A percentile compares a stretch with the other conserved stretches of the same genome.
These are phyloP conservation scores for Murina feae DNA, from an alignment of 2,113 vertebrate genomes.

Conservation along the genomic window DNA sequence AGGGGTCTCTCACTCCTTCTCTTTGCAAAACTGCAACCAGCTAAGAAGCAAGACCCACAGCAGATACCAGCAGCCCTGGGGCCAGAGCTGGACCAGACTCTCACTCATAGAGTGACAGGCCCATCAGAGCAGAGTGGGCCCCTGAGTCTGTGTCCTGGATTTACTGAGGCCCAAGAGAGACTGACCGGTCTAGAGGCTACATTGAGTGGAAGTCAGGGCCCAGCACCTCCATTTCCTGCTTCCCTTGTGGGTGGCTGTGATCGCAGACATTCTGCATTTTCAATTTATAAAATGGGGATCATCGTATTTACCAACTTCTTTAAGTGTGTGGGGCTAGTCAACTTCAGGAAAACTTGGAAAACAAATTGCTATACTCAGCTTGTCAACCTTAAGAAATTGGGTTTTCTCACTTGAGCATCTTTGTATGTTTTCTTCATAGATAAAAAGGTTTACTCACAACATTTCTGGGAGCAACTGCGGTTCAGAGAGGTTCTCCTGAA, in stretches of 20 bases:
- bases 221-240: background rate
- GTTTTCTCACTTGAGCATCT: background rate
- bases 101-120: background rate
- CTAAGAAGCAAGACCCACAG: fast-evolving
- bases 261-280: background rate
- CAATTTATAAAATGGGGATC: background rate
- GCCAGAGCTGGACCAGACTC: background rate
- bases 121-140: background rate
- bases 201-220: background rate
- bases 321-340: background rate
- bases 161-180: background rate
- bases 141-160: no score
- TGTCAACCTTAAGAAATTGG: background rate
- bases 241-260: background rate
- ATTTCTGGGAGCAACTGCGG: background rate
- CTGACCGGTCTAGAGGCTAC: background rate
- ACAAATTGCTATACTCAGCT: background rate
- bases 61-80: background rate
- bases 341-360: slow-evolving; percentile 37
- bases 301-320: slow-evolving; percentile 23
- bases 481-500: background rate
- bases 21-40: background rate
- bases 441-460: slow-evolving; percentile 21
- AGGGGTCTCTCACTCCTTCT: background rate
- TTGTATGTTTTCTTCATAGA: background rate